A percentile compares a stretch with the other conserved stretches of the same genome.
These are phyloP conservation scores for Dendrolimus houi DNA, from an alignment of 2,888 invertebrate genomes.

Conservation along the genomic window DNA sequence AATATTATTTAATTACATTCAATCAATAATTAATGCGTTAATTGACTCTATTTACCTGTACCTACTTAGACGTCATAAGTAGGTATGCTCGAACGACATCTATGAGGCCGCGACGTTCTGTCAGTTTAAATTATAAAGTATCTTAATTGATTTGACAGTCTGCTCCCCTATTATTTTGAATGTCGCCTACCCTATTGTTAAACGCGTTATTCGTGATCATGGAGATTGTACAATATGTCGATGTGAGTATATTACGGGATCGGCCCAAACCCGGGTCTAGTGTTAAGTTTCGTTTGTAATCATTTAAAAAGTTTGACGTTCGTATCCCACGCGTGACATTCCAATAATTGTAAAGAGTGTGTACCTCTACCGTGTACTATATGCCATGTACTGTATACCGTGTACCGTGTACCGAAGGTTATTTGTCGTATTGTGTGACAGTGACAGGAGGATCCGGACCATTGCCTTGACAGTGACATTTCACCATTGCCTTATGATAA, in stretches of 20 bases:
- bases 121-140: too few species aligned
- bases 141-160: too few species aligned
- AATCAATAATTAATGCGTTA: too few species aligned
- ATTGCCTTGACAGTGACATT: conserved; percentile 60
- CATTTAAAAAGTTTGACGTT: conserved; percentile 54
- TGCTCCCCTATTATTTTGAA: too few species aligned
- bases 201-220: conserved; percentile 39
- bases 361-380: conserved; percentile 2
- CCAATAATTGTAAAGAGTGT: conserved; percentile 61
- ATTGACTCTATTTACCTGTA: too few species aligned
- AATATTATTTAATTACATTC: too few species aligned
- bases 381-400: not conserved
- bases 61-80: too few species aligned
- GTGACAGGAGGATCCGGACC: conserved; percentile 32
- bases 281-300: conserved; percentile 61
- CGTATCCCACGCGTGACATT: conserved; percentile 73
- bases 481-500: conserved; percentile 71
- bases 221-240: conserved; percentile 59
- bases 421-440: conserved; percentile 8
- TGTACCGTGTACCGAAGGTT: too few species aligned
- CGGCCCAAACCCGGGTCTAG: conserved; percentile 49
- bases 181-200: conserved; percentile 16
- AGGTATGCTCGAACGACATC: too few species aligned
- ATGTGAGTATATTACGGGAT: conserved; percentile 51
- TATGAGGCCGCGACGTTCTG: too few species aligned